Base-by-base conservation (phyloP, 2,888 invertebrate genomes). In the Thalpophila matura region DNA sequence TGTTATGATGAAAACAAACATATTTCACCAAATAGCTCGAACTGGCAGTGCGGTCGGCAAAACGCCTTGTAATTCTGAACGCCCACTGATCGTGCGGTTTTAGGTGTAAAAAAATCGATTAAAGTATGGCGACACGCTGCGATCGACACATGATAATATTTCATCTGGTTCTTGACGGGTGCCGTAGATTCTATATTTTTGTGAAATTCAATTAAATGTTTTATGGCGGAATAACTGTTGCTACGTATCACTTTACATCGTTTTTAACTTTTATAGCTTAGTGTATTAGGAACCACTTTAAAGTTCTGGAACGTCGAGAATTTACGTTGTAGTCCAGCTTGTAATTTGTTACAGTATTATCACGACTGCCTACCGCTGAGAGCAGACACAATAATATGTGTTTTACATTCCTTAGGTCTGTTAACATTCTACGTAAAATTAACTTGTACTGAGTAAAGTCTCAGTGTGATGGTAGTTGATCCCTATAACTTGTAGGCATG, bases 51-150 rank as follows among this genome's bases (percentile, higher is more conserved):
- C 83, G 82, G 85, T 87, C 92, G 91, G 90, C 92, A 93, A 94
- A 92, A 88, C 84, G 92, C 91, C 92, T 93, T 89, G 92, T 94
- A 91, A 93, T 90, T 86, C 86, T 85, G 81, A 82, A 92, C 94
- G 92, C 93, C 94, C 91, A 92, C 93, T 80, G 89, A 83, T 88
- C 89, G 86, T 91, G 94, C 90, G 91, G 93, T 93, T 94, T 91
- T 90, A 94, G 93, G 95, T 95, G 95, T 95, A 95, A 95, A 95
- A 94, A 95, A 95, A 92, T 94, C 94, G 93, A 94, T 95, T 94
- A 93, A 89, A 90, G 87, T 85, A 89, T 86, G 95, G 90, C 95
- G 92, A 94, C 95, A 95, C 89, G 94, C 95, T 94, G 95, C 80
- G 95, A 93, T 93, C 92, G 90, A 92, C 90, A 92, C 88, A 91